Base-by-base conservation (phyloP, 2,797 vertebrate genomes). In the Chelidonichthys spinosus region DNA sequence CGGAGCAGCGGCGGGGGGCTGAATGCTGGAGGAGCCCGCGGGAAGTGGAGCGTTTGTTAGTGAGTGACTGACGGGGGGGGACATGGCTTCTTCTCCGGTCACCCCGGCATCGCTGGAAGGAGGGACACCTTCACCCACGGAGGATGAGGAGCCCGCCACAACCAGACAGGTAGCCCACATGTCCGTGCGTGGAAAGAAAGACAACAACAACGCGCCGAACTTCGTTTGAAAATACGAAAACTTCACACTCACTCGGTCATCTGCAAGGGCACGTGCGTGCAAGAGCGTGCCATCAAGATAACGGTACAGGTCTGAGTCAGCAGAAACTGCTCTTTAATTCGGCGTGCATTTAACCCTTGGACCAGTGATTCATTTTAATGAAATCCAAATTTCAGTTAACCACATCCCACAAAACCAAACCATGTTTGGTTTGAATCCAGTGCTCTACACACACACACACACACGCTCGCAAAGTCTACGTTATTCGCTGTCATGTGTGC, bases 51-150 rank as follows among this genome's bases (percentile, higher is more conserved):
- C 64, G 36, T 71, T 39, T 68, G 72, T 71, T 43, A 77, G 47
- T 47, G 84, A 81, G 8, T 71, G 50, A 81, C n/a, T 15, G 78
- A 40, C 62, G 25, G 53, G 46, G 53, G 54, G 25, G 83, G 85
- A 91, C 85, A 97, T 97, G 95, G 94, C 95, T 87, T 94, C 95
- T 78, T 93, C 95, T 78, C 91, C 91, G 33, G 81, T 89, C 67
- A 91, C 83, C 63, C 88, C 92, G 43, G 89, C 90, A 36, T 92
- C 93, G 75, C 62, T 90, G 6, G 94, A 93, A 78, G 95, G 91
- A 92, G 94, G 91, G 88, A 95, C 90, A 71, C 92, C 93, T 60
- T 95, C 94, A 67, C 92, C 93, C 54, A 91, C 85, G n/a, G 93
- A 90, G 81, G 92, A 91, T 58, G 92, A 94, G 67, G 91, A 93